A percentile compares a stretch with the other conserved stretches of the same genome.
phyloP scores from a whole-genome alignment of 2,797 vertebrate genomes.

The Amblyraja radiata region DNA sequence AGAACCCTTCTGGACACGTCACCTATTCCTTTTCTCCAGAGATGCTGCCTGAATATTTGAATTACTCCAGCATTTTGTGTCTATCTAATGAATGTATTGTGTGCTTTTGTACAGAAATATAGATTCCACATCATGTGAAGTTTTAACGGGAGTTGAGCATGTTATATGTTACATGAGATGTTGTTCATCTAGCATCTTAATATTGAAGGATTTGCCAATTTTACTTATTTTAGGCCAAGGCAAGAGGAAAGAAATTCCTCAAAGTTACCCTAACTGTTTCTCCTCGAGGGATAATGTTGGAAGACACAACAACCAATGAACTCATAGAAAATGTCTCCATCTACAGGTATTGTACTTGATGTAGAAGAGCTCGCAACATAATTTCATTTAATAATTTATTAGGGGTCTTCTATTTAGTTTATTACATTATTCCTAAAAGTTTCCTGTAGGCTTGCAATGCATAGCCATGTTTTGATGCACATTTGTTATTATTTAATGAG shows the following conservation, averaged over 20 bases:
- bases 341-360: constrained; percentile 66
- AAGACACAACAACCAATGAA: constrained; percentile 73
- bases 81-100: neutral
- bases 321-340: constrained; percentile 80
- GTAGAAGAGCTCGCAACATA: neutral
- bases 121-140: neutral
- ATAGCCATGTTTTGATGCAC: neutral
- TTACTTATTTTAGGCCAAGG: constrained; percentile 64
- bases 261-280: constrained; percentile 83
- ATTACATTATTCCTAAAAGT: neutral
- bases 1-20: no score
- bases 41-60: no score
- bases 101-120: neutral
- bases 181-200: neutral
- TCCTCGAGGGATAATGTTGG: constrained; percentile 75
- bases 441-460: neutral
- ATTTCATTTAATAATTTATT: neutral
- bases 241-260: constrained; percentile 76
- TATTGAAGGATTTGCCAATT: neutral
- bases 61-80: no score
- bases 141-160: neutral
- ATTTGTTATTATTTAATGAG: neutral
- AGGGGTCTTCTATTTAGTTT: neutral
- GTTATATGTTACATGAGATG: no score
- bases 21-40: no score